phyloP scores from a whole-genome alignment of 2,113 vertebrate genomes.

The Vulpes ferrilata region DNA sequence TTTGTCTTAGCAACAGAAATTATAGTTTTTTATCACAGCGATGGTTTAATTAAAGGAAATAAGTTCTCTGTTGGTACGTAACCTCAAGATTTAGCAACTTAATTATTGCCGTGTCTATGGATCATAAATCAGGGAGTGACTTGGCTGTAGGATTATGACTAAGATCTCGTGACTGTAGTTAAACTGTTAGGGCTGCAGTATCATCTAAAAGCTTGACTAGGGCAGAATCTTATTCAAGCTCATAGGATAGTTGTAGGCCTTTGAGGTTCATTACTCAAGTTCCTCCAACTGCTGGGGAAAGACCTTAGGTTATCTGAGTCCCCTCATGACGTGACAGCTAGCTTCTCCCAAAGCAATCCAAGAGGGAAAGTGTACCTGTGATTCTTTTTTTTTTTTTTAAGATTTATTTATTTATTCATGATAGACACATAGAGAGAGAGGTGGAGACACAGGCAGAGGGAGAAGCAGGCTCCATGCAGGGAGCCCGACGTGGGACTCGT shows the following conservation, averaged over 20 bases:
- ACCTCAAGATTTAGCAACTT: not conserved
- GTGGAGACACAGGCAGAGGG: too few relatives aligned
- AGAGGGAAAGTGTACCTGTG: not conserved
- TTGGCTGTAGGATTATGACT: not conserved
- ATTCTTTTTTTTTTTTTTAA: too few relatives aligned
- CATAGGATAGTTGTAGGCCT: not conserved
- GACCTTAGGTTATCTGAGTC: not conserved
- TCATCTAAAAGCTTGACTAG: not conserved
- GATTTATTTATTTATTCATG: too few relatives aligned
- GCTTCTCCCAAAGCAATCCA: not conserved
- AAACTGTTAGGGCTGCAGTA: not conserved
- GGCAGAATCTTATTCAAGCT: not conserved
- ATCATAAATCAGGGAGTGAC: not conserved
- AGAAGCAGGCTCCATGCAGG: too few relatives aligned
- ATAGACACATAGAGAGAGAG: too few relatives aligned
- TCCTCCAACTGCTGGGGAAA: not conserved
- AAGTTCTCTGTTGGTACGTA: not conserved
- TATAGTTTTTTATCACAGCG: not conserved
- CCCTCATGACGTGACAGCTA: not conserved
- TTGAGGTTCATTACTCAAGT: not conserved
- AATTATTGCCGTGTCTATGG: not conserved
- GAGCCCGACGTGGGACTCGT: too few relatives aligned
- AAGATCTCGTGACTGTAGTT: not conserved
- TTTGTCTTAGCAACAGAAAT: not conserved
- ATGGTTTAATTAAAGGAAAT: not conserved